Evolutionary conservation across 2,113 vertebrate genomes (phyloP), one percentile per base, ranked within the genome.

Genomic region (Vulpes vulpes): DNA sequence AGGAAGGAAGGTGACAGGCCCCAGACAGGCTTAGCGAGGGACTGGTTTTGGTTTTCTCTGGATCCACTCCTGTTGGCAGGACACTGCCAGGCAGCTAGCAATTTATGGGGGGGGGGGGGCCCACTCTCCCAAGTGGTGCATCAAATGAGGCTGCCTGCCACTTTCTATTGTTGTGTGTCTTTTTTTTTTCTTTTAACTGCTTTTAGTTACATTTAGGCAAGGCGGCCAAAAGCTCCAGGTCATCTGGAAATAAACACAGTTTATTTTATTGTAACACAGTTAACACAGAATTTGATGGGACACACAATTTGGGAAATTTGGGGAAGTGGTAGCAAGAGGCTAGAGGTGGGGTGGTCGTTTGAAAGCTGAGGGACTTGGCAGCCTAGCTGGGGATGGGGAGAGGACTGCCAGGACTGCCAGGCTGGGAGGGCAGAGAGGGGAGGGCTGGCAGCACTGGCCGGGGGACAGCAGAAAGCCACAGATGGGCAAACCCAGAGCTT

Each of bases 191-290:
- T 57, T 49, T 7, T 22, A 67, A 89, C 57, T 38, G 12, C 78
- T 96, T 98, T 98, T 82, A 95, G 94, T 98, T 96, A 85, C 80
- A 86, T 38, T 97, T 97, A 94, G 94, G 96, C 96, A 93, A 97
- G 91, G 88, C 20, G 60, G 90, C 81, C 80, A 92, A 86, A 82
- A 27, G 14, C 91, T 92, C 87, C 89, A 74, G 90, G 97, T 95
- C 98, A 89, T 71, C 93, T 94, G 90, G 89, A 85, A 96, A 95
- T 20, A 86, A 43, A 11, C 71, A 69, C 11, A 6, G 55, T 78
- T 91, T n/a, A 43, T 43, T 82, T 73, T 67, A 55, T 10, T 22
- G 49, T 51, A 57, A 49, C 8, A 38, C 27, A 91, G 79, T 67
- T 81, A 97, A 59, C 4, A 10, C 73, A 55, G 35, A 80, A n/a